Evolutionary conservation across 64 coral and sea anemone species (phyloP), one percentile per base, ranked within the genome.

Genomic region (Anthopleura sola): DNA sequence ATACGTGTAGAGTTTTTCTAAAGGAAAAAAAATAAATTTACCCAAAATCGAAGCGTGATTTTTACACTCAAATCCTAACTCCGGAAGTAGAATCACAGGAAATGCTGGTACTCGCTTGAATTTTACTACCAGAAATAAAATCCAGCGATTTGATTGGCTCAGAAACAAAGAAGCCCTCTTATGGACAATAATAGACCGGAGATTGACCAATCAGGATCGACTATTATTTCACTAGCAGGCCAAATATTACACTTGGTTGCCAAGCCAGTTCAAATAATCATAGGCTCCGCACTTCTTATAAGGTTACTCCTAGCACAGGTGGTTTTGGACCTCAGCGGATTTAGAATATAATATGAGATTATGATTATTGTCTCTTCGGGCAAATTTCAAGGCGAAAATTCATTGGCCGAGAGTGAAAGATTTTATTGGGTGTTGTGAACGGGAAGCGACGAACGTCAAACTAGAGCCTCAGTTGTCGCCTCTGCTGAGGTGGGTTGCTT

Each of bases 271-370:
- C 39, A 56, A 60, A 36, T 71, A 32, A 56, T 53, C 1, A 48
- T 79, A 44, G 38, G 76, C 83, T 78, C 44, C 76, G 46, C 34
- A 49, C 37, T n/a, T 60, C 85, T 78, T 28, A 20, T 58, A 33
- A 80, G 85, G 78, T 86, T 91, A 80, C 55, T 69, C 5, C 24
- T n/a, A 60, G 88, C 85, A 85, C 89, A 91, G 89, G 89, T 91
- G 89, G 74, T 79, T 85, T 84, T 91, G 56, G 62, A 83, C 77
- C 89, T 82, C 78, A 81, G 78, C 83, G 71, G 83, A 83, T 84
- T 91, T 71, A 86, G 89, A 91, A 86, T 91, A 91, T 75, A 91
- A 86, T 91, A 91, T 91, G 89, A 91, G 83, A 77, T 85, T 91
- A 86, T 86, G 82, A 86, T 91, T 91, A 86, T 86, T 86, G 84